These are phyloP conservation scores for Lacanobia wlatinum DNA, from an alignment of 2,888 invertebrate species.

Conservation along the genomic window DNA sequence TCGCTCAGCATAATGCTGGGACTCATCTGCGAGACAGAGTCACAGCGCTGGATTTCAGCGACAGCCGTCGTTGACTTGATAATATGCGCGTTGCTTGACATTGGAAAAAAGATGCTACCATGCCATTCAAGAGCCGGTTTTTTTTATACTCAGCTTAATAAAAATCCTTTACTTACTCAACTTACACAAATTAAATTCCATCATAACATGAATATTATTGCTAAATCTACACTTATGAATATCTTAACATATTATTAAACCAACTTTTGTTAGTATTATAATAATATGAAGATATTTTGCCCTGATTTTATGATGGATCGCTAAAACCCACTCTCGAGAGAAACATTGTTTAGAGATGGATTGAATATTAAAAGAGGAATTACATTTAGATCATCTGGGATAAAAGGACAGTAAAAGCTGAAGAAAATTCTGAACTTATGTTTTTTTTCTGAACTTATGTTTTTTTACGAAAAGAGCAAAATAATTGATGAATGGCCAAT, in stretches of 20 bases:
- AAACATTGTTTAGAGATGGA: slow-evolving; percentile 7
- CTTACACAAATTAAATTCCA: not conserved
- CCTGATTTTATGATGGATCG: slow-evolving; percentile 26
- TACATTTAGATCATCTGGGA: not conserved
- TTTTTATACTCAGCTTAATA: not conserved
- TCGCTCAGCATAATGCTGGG: too few relatives aligned
- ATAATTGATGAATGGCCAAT: not conserved
- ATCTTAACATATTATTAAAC: not conserved
- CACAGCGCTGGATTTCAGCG: too few relatives aligned
- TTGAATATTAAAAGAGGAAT: slow-evolving; percentile 5
- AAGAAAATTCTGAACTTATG: not conserved
- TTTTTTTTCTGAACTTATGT: too few relatives aligned
- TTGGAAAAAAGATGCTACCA: too few relatives aligned
- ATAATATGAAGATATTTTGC: not conserved
- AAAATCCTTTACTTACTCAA: not conserved
- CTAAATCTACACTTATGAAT: not conserved
- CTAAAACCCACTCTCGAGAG: not conserved
- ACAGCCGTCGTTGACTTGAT: too few relatives aligned
- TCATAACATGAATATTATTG: not conserved
- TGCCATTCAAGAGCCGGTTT: too few relatives aligned
- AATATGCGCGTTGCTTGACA: too few relatives aligned
- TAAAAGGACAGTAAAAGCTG: not conserved
- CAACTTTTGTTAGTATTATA: not conserved
- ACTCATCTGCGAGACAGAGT: too few relatives aligned
- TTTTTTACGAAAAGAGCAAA: not conserved